Conservation (phyloP, 2,113 vertebrate genomes). For the Trogon melanurus region DNA sequence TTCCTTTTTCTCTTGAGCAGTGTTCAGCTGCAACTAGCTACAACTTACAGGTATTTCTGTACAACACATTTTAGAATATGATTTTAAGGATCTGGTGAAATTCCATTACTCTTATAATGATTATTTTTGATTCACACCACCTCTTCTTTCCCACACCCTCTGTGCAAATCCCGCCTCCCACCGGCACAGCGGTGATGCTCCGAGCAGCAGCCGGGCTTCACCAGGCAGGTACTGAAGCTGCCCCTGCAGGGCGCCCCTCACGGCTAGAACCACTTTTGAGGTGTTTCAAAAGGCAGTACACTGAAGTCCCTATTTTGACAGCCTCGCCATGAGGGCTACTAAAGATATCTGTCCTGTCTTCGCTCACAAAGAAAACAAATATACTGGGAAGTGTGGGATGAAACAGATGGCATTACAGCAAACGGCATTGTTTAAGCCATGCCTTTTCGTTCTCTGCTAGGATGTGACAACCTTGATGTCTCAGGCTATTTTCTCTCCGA, state of each 20-base stretch:
- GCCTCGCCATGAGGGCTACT: background rate
- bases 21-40: background rate
- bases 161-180: background rate
- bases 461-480: background rate
- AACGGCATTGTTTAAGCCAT: background rate
- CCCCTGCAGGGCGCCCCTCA: background rate
- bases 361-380: background rate
- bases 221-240: background rate
- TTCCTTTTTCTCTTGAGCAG: background rate
- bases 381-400: background rate
- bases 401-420: constrained; percentile 1
- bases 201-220: background rate
- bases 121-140: background rate
- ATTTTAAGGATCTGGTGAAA: background rate
- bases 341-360: background rate
- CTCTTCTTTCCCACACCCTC: background rate
- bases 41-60: background rate
- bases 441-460: background rate
- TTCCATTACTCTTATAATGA: background rate
- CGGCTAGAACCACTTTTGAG: background rate
- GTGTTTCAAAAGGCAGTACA: background rate
- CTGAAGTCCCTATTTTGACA: background rate
- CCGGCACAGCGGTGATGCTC: background rate
- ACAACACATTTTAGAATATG: background rate
- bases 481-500: background rate